Evolutionary conservation across 1,140 invertebrate genomes (phyloP).

Genomic region (Campoletis sonorensis): DNA sequence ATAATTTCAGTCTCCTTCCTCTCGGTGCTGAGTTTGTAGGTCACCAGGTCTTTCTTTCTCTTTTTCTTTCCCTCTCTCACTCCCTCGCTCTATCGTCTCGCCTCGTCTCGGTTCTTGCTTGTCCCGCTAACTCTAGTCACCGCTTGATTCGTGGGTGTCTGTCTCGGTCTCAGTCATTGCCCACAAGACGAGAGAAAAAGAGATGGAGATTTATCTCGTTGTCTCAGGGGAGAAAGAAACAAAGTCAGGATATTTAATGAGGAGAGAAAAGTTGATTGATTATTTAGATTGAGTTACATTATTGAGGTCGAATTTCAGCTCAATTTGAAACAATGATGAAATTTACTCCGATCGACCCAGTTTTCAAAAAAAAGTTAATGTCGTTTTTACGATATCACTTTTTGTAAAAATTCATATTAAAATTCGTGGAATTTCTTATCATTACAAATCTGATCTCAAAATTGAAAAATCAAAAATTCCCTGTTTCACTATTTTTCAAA

Average conservation of each 20-base stretch:
- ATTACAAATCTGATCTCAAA: too few species aligned
- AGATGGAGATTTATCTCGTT: not conserved
- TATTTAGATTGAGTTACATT: not conserved
- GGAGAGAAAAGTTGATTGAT: not conserved
- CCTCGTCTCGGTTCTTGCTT: constrained; percentile 33
- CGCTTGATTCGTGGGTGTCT: constrained; percentile 29
- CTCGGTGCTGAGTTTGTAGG: constrained; percentile 23
- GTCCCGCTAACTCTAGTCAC: constrained; percentile 41
- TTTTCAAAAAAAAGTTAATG: too few species aligned
- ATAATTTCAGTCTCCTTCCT: constrained; percentile 43
- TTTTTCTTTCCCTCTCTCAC: not conserved
- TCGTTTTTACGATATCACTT: too few species aligned
- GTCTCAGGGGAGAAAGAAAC: not conserved
- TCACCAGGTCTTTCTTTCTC: constrained; percentile 37
- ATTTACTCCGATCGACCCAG: not conserved
- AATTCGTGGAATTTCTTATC: too few species aligned
- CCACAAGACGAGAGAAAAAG: not conserved
- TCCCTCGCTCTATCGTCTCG: not conserved
- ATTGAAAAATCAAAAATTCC: too few species aligned
- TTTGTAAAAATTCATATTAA: too few species aligned
- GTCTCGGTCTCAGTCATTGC: constrained; percentile 30
- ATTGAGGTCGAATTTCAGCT: too few species aligned
- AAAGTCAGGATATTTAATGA: not conserved
- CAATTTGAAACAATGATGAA: not conserved
- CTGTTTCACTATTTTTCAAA: too few species aligned